Evolutionary conservation across 2,797 vertebrate genomes (phyloP), one percentile per base, ranked within the genome.

Genomic region (Tapera naevia): DNA sequence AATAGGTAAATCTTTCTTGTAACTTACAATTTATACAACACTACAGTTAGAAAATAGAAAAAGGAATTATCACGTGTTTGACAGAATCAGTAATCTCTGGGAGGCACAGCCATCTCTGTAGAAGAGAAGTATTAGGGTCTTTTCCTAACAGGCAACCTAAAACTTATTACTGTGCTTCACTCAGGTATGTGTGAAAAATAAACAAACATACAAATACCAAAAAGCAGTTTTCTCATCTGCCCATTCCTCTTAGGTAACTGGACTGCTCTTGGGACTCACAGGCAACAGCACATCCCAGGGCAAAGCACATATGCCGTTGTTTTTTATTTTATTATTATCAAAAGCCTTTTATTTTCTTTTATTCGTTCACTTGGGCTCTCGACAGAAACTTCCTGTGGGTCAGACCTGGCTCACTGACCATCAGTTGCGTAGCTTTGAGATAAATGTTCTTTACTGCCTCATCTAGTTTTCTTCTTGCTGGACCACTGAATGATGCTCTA

Each of bases 61-160:
- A 86, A 65, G 53, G 66, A 96, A 88, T 69, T 88, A 69, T 85
- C 86, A 95, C 61, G 69, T 93, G 73, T 64, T 89, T 80, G 80
- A 94, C 69, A 93, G 61, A 80, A 88, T 94, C 66, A 11, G 65
- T 81, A 80, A 94, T 92, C 72, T 96, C 94, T 76, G 91, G 82
- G 89, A 97, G 91, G 86, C 65, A 83, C 45, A 93, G 73, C n/a
- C 37, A 80, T 39, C 35, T 67, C 80, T 91, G 80, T 39, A 93
- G 46, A 92, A 83, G 50, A 92, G 96, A 95, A 81, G 66, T 92
- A 92, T 88, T 87, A 88, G 60, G 43, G 51, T 86, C 53, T 89
- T 94, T 78, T 73, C 70, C 62, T 88, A 96, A 94, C 6, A 53
- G 67, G n/a, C 17, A 74, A 58, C 32, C 27, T 87, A 75, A 91